phyloP scores from a whole-genome alignment of 2,797 vertebrate species.

The Limosa lapponica region DNA sequence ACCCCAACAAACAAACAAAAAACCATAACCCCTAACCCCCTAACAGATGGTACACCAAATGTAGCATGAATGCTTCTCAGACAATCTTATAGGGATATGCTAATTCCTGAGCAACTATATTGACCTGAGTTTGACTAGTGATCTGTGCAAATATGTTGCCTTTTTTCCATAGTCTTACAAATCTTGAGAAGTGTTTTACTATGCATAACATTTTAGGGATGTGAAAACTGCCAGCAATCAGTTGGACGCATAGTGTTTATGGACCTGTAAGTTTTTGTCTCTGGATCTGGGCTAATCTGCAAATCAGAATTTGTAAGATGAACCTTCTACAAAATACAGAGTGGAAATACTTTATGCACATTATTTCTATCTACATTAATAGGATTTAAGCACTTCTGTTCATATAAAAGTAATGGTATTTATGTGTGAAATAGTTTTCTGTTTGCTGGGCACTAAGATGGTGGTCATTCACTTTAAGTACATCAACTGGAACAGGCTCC shows the following conservation, averaged over 20 bases:
- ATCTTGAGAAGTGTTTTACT: neutral
- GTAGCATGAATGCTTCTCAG: neutral
- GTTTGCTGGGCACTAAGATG: too few relatives aligned
- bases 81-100: neutral
- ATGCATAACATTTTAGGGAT: neutral
- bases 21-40: accelerated
- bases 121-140: neutral
- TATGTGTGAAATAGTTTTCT: neutral
- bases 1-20: accelerated
- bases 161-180: neutral
- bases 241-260: neutral
- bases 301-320: neutral
- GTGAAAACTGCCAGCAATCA: neutral
- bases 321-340: neutral
- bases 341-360: neutral
- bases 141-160: neutral
- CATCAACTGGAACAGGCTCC: too few relatives aligned
- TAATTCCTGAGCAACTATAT: neutral
- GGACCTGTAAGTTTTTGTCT: neutral
- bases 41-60: neutral
- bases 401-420: neutral
- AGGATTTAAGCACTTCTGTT: neutral
- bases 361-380: neutral
- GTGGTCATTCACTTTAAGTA: too few relatives aligned
- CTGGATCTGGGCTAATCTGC: neutral